Evolutionary conservation across 2,888 invertebrate species (phyloP).

Genomic region (Aspidiotus rigidus): DNA sequence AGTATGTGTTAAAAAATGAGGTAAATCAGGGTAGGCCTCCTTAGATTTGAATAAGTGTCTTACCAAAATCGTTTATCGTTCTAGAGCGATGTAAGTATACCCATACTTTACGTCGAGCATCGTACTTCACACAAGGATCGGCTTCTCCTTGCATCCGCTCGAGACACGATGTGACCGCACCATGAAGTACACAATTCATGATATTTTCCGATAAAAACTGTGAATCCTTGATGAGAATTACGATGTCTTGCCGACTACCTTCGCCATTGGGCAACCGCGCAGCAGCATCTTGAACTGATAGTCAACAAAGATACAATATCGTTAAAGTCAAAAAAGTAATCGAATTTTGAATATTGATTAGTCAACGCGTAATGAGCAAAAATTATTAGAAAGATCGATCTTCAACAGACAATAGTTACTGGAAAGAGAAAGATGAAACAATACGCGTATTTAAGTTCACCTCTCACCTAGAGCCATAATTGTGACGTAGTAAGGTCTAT

Average conservation of each 20-base stretch:
- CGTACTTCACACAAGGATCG: slow-evolving; percentile 90
- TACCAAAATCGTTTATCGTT: slow-evolving; percentile 57
- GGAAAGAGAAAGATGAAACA: not conserved
- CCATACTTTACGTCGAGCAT: slow-evolving; percentile 85
- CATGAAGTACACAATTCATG: slow-evolving; percentile 59
- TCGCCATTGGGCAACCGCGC: slow-evolving; percentile 90
- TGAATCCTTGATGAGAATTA: slow-evolving; percentile 72
- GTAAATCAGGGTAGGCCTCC: too few relatives aligned
- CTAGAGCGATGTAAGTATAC: slow-evolving; percentile 79
- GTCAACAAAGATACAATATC: not conserved
- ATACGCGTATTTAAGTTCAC: too few relatives aligned
- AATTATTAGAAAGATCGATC: slow-evolving; percentile 3
- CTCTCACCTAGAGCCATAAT: slow-evolving; percentile 62
- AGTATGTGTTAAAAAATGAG: too few relatives aligned
- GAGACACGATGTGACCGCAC: slow-evolving; percentile 79
- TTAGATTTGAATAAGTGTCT: slow-evolving; percentile 36
- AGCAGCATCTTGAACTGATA: slow-evolving; percentile 76
- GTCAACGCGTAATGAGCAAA: too few relatives aligned
- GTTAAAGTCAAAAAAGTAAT: too few relatives aligned
- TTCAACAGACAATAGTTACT: not conserved
- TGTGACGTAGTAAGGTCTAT: slow-evolving; percentile 81
- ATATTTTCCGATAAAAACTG: slow-evolving; percentile 39
- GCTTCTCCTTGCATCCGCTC: slow-evolving; percentile 82
- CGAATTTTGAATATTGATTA: too few relatives aligned
- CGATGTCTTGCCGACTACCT: slow-evolving; percentile 83